Evolutionary conservation across 1,140 invertebrate species (phyloP), one percentile per base, ranked within the genome.

Genomic region (Apis dorsata): DNA sequence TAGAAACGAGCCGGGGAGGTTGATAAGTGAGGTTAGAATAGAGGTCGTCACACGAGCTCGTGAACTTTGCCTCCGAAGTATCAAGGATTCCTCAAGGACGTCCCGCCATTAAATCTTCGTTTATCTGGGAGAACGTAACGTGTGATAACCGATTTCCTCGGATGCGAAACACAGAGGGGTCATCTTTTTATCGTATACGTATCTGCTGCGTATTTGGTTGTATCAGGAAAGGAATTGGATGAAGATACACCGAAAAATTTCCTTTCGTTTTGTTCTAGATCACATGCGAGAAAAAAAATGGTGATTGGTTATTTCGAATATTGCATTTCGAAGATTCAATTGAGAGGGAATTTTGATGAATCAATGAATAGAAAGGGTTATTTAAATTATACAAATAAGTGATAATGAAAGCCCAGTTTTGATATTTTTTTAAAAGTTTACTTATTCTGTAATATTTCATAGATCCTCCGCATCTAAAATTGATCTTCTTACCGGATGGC

Each of bases 61-160:
- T 60, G 28, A 73, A 28, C 71, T 44, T 55, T 28, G 24, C 17
- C 24, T 73, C 2, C 8, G 21, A 51, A 57, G 44, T 44, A 62
- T 65, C 62, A 28, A 66, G 74, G 51, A 66, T 24, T 24, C 24
- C 19, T 55, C 62, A 66, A 77, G 19, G 62, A 34, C 49, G 74
- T 53, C 28, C 0, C 15, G 2, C n/a, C 17, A 65, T 65, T 28
- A 49, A 53, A 49, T 53, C 7, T 15, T 21, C 24, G 2, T 55
- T 53, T 65, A 65, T 55, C 49, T 63, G 21, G 55, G 8, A 7
- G 7, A 7, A 10, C 3, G n/a, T 75, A 24, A 63, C 13, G 10
- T 28, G 34, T 11, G 57, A 74, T 66, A 51, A 66, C 49, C 4
- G 34, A 76, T 51, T 76, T 17, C n/a, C 21, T n/a, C 15, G 28